phyloP scores from a whole-genome alignment of 2,888 invertebrate genomes.

The Troides helena region DNA sequence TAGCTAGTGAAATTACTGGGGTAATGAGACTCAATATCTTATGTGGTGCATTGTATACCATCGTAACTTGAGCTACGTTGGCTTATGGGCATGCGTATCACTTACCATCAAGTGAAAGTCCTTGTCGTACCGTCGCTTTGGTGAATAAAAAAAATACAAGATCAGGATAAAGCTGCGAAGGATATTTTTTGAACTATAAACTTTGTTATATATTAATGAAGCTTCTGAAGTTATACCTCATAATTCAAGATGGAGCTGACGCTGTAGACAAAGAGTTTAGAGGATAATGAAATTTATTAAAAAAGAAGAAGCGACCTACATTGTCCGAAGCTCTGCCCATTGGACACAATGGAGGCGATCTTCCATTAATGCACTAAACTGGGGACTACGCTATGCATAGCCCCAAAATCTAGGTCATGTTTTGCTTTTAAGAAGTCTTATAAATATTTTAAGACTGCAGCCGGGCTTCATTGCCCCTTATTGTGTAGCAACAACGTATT shows the following conservation, averaged over 20 bases:
- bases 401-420: background rate
- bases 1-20: too few species aligned
- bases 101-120: too few species aligned
- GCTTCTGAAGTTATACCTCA: too few species aligned
- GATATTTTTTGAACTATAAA: too few species aligned
- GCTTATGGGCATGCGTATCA: too few species aligned
- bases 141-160: too few species aligned
- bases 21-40: too few species aligned
- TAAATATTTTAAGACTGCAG: background rate
- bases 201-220: too few species aligned
- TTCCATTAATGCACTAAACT: slow-evolving; percentile 11
- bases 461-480: background rate
- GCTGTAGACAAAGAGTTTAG: background rate
- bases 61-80: too few species aligned
- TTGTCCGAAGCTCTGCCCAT: slow-evolving; percentile 15
- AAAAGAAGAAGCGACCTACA: slow-evolving; percentile 9
- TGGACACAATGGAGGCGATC: slow-evolving; percentile 19
- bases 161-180: too few species aligned
- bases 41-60: too few species aligned
- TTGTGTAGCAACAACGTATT: background rate
- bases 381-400: slow-evolving; percentile 4
- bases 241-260: background rate
- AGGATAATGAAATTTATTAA: background rate
- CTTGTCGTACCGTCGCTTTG: too few species aligned
- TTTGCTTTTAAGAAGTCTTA: background rate